Percentiles rank a stretch among this genome's conserved stretches.
Conservation (phyloP, 2,113 vertebrate species). For the Ctenomys sociabilis region DNA sequence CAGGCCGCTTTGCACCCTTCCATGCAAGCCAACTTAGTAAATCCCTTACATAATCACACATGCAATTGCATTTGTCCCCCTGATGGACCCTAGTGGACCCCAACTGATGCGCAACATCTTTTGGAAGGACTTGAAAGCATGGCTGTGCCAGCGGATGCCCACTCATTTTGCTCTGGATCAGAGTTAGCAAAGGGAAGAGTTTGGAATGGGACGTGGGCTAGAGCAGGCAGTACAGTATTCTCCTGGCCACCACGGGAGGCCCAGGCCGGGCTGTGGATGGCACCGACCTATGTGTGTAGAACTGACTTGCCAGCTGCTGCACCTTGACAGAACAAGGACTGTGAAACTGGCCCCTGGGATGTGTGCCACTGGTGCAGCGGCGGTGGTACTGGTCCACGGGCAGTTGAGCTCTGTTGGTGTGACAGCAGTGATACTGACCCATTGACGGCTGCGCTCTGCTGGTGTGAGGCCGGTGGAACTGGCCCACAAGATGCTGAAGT, state of each 20-base stretch:
- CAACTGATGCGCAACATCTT: neutral
- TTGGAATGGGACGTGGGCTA: neutral
- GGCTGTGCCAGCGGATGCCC: neutral
- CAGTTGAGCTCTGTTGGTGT: neutral
- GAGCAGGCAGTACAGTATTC: rapidly evolving
- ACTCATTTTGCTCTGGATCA: neutral
- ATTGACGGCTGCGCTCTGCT: neutral
- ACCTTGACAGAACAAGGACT: neutral
- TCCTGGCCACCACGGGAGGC: too few species aligned
- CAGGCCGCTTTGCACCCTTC: neutral
- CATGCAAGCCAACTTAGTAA: neutral
- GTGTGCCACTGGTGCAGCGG: too few species aligned
- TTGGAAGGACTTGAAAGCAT: neutral
- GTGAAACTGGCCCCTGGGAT: too few species aligned
- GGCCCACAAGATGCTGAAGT: neutral
- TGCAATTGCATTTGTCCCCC: neutral
- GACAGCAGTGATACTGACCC: neutral
- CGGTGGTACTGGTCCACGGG: neutral
- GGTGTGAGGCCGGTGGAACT: neutral
- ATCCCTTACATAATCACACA: neutral
- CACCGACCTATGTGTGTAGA: neutral
- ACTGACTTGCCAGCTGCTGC: neutral
- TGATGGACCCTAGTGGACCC: neutral
- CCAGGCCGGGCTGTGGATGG: too few species aligned
- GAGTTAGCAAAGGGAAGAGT: neutral